Percentiles rank a stretch among this genome's conserved stretches.
Evolutionary conservation across 1,140 invertebrate species (phyloP).

Genomic region (Fopius arisanus): DNA sequence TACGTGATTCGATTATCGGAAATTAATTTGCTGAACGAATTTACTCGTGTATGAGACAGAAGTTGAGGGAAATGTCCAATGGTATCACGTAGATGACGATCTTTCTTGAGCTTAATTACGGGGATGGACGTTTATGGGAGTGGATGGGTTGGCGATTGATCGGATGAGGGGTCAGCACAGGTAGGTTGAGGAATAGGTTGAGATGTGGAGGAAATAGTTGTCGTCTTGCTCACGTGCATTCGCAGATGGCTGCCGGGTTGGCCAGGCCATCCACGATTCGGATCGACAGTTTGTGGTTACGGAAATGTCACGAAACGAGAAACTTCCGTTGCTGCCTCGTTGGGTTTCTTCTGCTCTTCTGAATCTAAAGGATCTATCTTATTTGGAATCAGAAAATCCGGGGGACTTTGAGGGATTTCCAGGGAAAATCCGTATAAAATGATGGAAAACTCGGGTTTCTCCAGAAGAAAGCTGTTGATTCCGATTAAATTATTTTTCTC

Average conservation of each 20-base stretch:
- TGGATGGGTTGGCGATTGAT: not conserved
- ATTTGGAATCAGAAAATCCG: not conserved
- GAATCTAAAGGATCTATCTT: conserved; percentile 12
- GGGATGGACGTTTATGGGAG: not conserved
- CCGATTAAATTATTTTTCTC: too few relatives aligned
- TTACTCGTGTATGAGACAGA: not conserved
- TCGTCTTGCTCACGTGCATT: conserved; percentile 25
- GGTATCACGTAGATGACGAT: not conserved
- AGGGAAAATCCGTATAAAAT: not conserved
- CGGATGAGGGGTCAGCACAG: not conserved
- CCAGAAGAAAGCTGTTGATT: not conserved
- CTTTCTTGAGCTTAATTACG: not conserved
- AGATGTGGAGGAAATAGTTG: not conserved
- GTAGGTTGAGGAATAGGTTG: not conserved
- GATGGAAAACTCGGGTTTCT: not conserved
- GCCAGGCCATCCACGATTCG: conserved; percentile 13
- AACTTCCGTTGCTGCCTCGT: conserved; percentile 16
- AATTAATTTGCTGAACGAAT: not conserved
- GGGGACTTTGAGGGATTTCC: not conserved
- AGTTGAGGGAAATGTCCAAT: not conserved
- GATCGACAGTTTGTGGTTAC: conserved; percentile 28
- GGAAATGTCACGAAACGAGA: conserved; percentile 20
- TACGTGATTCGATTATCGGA: conserved; percentile 1
- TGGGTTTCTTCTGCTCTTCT: conserved; percentile 5
- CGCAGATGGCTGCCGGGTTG: conserved; percentile 1